Evolutionary conservation across 2,888 invertebrate species (phyloP), one percentile per base, ranked within the genome.

Genomic region (Ennomos erosarius): DNA sequence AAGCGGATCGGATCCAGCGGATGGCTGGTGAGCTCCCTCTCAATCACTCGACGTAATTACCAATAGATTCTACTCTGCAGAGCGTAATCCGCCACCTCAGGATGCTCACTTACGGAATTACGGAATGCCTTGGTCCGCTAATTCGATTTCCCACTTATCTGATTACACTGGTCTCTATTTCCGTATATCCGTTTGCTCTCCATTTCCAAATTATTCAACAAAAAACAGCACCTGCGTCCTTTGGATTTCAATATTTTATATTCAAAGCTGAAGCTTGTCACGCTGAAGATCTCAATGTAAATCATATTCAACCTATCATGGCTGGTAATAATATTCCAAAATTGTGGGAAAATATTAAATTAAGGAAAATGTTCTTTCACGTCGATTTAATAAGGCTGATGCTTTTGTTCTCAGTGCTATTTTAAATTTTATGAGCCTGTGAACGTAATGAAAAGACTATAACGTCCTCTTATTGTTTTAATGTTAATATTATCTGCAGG

Each of bases 11-110:
- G 8, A 33, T 9, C 16, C 42, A 10, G 45, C 10, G 9, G 9
- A 12, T 8, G 6, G 46, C 11, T 13, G 13, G 4, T n/a, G 3
- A 10, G 26, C 33, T 8, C 26, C 4, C 54, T 50, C 52, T 62
- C 65, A 64, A 70, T 76, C 73, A 70, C 55, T 65, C 71, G 67
- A 72, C 74, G 76, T 81, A 81, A 84, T 85, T 85, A 85, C 80
- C 76, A 79, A 71, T 67, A 71, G 73, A 82, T 84, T 77, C 76
- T 69, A 59, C 68, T 62, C 67, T 67, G 69, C 64, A 64, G 60
- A 66, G 65, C 68, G 63, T 62, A 62, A 73, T 73, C 71, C 71
- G 71, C 72, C 73, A 67, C 75, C 62, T 69, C 51, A 16, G 43
- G 34, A 12, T 13, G 47, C 51, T 46, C 42, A 12, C 37, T 49